Evolutionary conservation across 2,888 invertebrate species (phyloP), one percentile per base, ranked within the genome.

Genomic region (Lithophane semibrunnea): DNA sequence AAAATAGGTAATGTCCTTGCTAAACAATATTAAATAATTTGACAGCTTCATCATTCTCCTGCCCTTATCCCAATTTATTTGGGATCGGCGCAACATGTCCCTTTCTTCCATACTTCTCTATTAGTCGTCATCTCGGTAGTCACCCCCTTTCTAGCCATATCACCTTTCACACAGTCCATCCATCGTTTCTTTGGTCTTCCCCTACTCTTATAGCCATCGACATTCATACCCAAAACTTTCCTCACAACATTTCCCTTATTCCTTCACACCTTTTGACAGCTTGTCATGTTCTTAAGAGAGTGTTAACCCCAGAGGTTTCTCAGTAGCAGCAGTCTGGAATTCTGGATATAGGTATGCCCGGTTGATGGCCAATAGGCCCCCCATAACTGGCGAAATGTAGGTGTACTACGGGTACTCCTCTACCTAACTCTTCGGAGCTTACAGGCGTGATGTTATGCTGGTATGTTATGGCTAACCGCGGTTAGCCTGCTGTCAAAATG

Each of bases 401-500:
- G 54, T n/a, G n/a, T 49, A 16, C 18, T 54, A n/a, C n/a, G n/a
- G n/a, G 56, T 56, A n/a, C 4, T 10, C 56, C 4, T 56, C 56
- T 56, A 12, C 56, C n/a, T n/a, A 56, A 52, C 8, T 21, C 18
- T 8, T 52, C 3, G 21, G 9, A 8, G 21, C 21, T 52, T 52
- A 52, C 52, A 21, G 21, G 21, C 54, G 54, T 9, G 21, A 54
- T 54, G 9, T 21, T 54, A 54, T 12, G 5, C 5, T n/a, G n/a
- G 3, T n/a, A 56, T 56, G 56, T 56, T 56, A 56, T n/a, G 3
- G 16, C n/a, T 80, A 58, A 52, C n/a, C n/a, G 54, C 8, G 10
- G n/a, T 73, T 63, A 44, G n/a, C 29, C 37, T 56, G n/a, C 37
- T 80, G 73, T 56, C 49, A 44, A 54, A 69, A 56, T 10, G 24